Base-by-base conservation (phyloP, 2,113 vertebrate species). In the Centropus unirufus region DNA sequence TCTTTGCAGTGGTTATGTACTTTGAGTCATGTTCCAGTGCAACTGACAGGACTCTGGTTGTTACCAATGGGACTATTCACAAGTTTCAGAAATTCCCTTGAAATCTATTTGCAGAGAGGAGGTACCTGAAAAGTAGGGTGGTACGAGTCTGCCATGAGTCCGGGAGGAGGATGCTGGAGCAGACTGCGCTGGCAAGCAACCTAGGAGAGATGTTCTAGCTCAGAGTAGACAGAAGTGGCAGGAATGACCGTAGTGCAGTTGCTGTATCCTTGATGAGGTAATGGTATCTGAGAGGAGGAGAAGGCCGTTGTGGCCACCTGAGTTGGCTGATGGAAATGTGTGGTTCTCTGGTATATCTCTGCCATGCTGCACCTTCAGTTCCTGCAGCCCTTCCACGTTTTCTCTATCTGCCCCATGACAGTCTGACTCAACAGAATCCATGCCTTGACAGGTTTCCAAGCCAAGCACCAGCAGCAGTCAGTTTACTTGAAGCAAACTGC, bases 111-210 rank as follows among this genome's bases (percentile, higher is more conserved):
- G 59, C 54, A 30, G 74, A 39, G 39, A 44, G 54, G 23, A 44
- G 17, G 17, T 49, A 76, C 36, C 63, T 73, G 59, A 64, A 62
- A 68, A 49, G 2, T 19, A 22, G 23, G 22, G 14, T 44, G 59
- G 34, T 12, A 5, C 0, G 2, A 64, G 67, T 14, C 12, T 63
- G 49, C 12, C 9, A 1, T 3, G 42, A 62, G 30, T 22, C 52
- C 62, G 42, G 21, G 62, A 75, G 49, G 62, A 57, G 57, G 73
- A 26, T 7, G 18, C 14, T 30, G 30, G 49, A 54, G 64, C 59
- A 44, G 64, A 22, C 12, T 7, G 20, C 0, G 3, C n/a, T 1
- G 1, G 30, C 61, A 39, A 66, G 57, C 26, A 15, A 29, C 8
- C 42, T 36, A 52, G 51, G 55, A 73, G 30, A 59, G 49, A 4